These are phyloP conservation scores for Tapera naevia DNA, from an alignment of 2,797 vertebrate species.

Conservation along the genomic window DNA sequence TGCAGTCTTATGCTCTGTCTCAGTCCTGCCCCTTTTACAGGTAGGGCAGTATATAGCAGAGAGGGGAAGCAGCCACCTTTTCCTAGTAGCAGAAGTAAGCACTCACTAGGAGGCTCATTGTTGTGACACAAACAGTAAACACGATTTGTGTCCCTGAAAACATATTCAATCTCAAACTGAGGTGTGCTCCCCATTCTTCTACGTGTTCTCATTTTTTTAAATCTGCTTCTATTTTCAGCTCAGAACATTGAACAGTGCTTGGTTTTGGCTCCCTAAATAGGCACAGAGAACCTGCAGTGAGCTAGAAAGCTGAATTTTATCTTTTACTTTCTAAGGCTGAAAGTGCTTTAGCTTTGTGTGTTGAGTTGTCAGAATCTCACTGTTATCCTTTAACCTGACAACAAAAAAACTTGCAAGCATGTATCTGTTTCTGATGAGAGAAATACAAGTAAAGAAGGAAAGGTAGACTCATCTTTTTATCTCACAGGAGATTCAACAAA, in stretches of 20 bases:
- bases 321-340: not conserved
- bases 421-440: not conserved
- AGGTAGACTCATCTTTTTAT: not conserved
- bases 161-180: accelerated
- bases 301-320: not conserved
- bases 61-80: not conserved
- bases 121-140: not conserved
- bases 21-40: not conserved
- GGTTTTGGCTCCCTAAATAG: conserved; percentile 5
- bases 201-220: not conserved
- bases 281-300: not conserved
- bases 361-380: not conserved
- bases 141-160: not conserved
- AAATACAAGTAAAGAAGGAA: not conserved
- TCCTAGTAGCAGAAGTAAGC: not conserved
- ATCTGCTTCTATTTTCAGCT: conserved; percentile 32
- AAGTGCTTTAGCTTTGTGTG: not conserved
- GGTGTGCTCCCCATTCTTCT: not conserved
- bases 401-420: not conserved
- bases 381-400: not conserved
- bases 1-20: not conserved
- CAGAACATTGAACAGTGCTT: not conserved
- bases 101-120: not conserved
- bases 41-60: accelerated
- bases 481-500: not conserved